A percentile compares a stretch with the other conserved stretches of the same genome.
These are phyloP conservation scores for Clytia hemisphaerica DNA, from an alignment of 30 jellyfish, hydroid and myxozoan genomes.

Conservation along the genomic window DNA sequence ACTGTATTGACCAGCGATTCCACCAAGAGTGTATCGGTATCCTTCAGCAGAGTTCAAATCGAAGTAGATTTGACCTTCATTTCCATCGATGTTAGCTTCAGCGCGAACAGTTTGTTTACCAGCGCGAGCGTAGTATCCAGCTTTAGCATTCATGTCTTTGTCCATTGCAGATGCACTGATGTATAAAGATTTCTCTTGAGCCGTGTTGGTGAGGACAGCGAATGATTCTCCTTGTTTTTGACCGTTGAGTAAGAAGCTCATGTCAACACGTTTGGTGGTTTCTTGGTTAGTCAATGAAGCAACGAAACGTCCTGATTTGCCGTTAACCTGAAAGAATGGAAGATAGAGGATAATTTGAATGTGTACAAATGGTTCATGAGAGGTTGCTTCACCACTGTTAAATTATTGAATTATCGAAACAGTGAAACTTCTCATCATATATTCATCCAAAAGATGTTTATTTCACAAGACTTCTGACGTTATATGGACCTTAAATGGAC, in stretches of 20 bases:
- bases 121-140: not conserved
- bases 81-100: conserved; percentile 11
- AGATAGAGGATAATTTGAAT: too few relatives aligned
- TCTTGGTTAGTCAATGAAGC: not conserved
- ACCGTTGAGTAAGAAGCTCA: conserved; percentile 17
- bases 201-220: too few relatives aligned
- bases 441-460: too few relatives aligned
- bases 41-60: conserved; percentile 10
- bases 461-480: too few relatives aligned
- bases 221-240: too few relatives aligned
- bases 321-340: not conserved
- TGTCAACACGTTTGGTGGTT: conserved; percentile 10
- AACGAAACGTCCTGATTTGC: not conserved
- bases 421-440: too few relatives aligned
- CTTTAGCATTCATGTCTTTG: conserved; percentile 6
- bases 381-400: too few relatives aligned
- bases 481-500: too few relatives aligned
- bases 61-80: conserved; percentile 4
- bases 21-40: conserved; percentile 28
- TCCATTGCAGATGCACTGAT: conserved; percentile 6
- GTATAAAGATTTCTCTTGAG: too few relatives aligned
- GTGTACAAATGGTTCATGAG: too few relatives aligned
- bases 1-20: conserved; percentile 9
- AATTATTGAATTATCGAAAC: too few relatives aligned
- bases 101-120: not conserved